Conservation (phyloP, 53 echinoderm and acorn worm species). For the Patiria pectinifera region DNA sequence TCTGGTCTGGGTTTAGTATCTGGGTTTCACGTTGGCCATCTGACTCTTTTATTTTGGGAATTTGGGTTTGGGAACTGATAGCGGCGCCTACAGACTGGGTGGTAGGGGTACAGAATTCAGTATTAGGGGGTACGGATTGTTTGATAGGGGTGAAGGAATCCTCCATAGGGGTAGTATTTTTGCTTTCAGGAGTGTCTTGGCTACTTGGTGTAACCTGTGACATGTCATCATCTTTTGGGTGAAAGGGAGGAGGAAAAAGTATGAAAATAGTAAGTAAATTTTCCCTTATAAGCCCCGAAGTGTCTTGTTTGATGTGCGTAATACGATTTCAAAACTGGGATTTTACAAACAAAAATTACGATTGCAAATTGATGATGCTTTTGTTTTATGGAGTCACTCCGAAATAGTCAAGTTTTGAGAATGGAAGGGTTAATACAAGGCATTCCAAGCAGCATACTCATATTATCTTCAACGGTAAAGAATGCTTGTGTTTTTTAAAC, state of each 20-base stretch:
- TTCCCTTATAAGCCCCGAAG: background rate
- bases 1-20: background rate
- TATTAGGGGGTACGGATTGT: too few relatives aligned
- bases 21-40: background rate
- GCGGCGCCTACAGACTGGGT: background rate
- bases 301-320: background rate
- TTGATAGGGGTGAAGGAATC: background rate
- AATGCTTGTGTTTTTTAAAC: background rate
- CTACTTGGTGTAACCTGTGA: background rate
- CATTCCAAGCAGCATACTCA: background rate
- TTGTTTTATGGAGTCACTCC: background rate
- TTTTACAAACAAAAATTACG: background rate
- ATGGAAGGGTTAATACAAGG: background rate
- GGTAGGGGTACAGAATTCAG: background rate
- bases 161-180: background rate
- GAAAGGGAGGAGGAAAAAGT: slow-evolving; percentile 16
- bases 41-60: background rate
- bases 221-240: slow-evolving; percentile 8
- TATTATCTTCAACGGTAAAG: background rate
- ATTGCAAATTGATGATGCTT: background rate
- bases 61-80: too few relatives aligned
- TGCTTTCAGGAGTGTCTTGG: background rate
- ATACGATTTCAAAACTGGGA: background rate
- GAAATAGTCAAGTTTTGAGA: background rate
- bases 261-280: background rate